phyloP scores from a whole-genome alignment of 1,140 invertebrate genomes.

The Listronotus bonariensis region DNA sequence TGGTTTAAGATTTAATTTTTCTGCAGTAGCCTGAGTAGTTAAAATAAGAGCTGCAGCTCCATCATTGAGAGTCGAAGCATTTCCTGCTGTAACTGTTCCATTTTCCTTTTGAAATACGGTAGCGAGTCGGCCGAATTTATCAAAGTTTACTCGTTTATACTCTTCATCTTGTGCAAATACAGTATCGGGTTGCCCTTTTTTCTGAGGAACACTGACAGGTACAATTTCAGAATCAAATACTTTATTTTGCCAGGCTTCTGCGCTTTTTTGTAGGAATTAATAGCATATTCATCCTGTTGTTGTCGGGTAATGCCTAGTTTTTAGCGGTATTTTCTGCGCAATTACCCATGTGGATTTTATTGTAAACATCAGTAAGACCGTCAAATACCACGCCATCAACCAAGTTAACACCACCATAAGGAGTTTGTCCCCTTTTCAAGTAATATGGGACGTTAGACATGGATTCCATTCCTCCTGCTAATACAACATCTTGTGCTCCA shows the following conservation, averaged over 20 bases:
- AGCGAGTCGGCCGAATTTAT: constrained; percentile 85
- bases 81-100: constrained; percentile 97
- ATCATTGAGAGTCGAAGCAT: constrained; percentile 97
- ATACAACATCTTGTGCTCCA: constrained; percentile 81
- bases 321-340: constrained; percentile 98
- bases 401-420: constrained; percentile 92
- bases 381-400: constrained; percentile 94
- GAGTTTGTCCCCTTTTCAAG: constrained; percentile 81
- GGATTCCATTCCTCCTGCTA: constrained; percentile 97
- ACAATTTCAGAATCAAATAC: constrained; percentile 86
- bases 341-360: constrained; percentile 98
- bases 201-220: constrained; percentile 81
- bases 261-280: constrained; percentile 90
- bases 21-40: constrained; percentile 76
- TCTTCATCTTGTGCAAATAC: constrained; percentile 91
- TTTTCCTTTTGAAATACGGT: constrained; percentile 93
- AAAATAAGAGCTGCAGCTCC: constrained; percentile 92
- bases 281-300: constrained; percentile 95
- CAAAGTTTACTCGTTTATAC: constrained; percentile 92
- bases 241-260: constrained; percentile 79
- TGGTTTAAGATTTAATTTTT: constrained; percentile 80
- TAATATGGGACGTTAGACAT: constrained; percentile 99
- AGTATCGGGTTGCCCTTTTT: constrained; percentile 77
- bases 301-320: constrained; percentile 83
- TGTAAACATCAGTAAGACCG: constrained; percentile 97